A percentile compares a stretch with the other conserved stretches of the same genome.
phyloP scores from a whole-genome alignment of 2,113 vertebrate genomes.

The Pteruthius melanotis region DNA sequence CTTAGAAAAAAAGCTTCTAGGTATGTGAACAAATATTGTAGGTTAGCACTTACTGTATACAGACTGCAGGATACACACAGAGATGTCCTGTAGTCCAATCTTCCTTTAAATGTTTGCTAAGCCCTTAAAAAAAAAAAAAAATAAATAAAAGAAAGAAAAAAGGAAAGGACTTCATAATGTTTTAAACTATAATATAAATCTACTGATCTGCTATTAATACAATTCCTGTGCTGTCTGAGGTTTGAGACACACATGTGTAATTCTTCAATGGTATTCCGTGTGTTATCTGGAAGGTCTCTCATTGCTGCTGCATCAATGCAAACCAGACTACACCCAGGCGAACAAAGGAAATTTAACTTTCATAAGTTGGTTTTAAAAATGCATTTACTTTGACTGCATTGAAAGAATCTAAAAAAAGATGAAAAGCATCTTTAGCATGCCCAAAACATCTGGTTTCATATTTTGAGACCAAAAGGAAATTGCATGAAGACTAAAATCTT shows the following conservation, averaged over 20 bases:
- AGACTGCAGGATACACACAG: slow-evolving; percentile 3
- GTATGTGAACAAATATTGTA: slow-evolving; percentile 69
- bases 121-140: neutral
- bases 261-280: slow-evolving; percentile 69
- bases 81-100: neutral
- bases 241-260: slow-evolving; percentile 67
- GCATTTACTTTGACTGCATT: slow-evolving; percentile 88
- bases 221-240: slow-evolving; percentile 66
- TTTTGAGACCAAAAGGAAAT: slow-evolving; percentile 92
- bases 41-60: slow-evolving; percentile 48
- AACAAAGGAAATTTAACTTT: slow-evolving; percentile 92
- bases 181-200: slow-evolving; percentile 59
- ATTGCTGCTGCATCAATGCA: slow-evolving; percentile 88
- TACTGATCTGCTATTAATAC: slow-evolving; percentile 71
- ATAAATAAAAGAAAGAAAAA: neutral
- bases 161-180: neutral
- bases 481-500: slow-evolving; percentile 93
- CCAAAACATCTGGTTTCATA: slow-evolving; percentile 98
- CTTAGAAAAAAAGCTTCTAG: slow-evolving; percentile 57
- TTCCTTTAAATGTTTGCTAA: slow-evolving; percentile 6
- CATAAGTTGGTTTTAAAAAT: slow-evolving; percentile 83
- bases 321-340: slow-evolving; percentile 90
- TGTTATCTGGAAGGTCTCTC: slow-evolving; percentile 81
- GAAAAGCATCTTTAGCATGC: slow-evolving; percentile 92
- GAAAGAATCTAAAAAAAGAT: slow-evolving; percentile 83